Evolutionary conservation across 1,140 invertebrate genomes (phyloP), one percentile per base, ranked within the genome.

Genomic region (Drosophila guanche): DNA sequence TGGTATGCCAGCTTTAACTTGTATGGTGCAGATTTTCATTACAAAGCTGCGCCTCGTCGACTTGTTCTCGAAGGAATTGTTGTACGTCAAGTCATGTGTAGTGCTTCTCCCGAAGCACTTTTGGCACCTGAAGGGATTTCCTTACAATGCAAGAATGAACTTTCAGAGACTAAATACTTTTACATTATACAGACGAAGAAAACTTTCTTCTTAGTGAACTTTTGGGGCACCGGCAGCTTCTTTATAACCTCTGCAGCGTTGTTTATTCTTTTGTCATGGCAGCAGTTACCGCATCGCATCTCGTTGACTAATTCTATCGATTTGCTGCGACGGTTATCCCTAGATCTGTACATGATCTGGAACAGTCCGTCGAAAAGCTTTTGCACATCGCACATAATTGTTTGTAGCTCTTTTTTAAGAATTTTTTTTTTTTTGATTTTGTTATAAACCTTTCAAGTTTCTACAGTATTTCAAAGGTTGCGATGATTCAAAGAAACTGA

Each of bases 221-320:
- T n/a, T n/a, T n/a, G n/a, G n/a, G n/a, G n/a, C n/a, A n/a, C n/a
- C n/a, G 6, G 3, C 25, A 14, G 5, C 8, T 3, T 10, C 55
- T n/a, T n/a, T n/a, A n/a, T n/a, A n/a, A 16, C 33, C 12, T 37
- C 6, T 40, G 10, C 1, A 7, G 25, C 4, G 8, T n/a, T 27
- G 5, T 0, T 25, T 14, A 0, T 23, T 14, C 79, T 46, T 1
- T 7, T 40, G 7, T 12, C 20, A 29, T 83, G 79, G 6, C 69
- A 60, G 22, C 79, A 85, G 0, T 85, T 53, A 8, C 79, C 83
- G 60, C 70, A 78, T 0, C 70, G 79, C 16, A 83, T 46, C 16
- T 50, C 25, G 10, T 46, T 42, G 0, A 83, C 14, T 6, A 74
- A 20, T 4, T 66, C 33, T 4, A 83, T 5, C 74, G 78, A 47